Evolutionary conservation across 2,888 invertebrate species (phyloP).

Genomic region (Coecobrya sp.): DNA sequence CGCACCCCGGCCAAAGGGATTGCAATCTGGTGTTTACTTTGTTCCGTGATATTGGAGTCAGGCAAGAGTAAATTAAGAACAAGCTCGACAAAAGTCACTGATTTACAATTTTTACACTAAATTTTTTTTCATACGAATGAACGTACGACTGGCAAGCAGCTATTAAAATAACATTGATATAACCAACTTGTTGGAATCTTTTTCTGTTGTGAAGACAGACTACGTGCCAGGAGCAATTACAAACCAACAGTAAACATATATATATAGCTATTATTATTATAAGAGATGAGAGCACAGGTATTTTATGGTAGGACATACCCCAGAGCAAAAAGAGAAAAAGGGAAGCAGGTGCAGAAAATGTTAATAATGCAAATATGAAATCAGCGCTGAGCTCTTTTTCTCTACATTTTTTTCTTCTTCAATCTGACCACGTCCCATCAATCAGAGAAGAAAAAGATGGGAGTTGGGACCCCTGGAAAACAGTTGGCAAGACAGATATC

Average conservation of each 20-base stretch:
- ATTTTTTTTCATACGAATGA: slow-evolving; percentile 1
- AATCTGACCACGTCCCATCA: slow-evolving; percentile 80
- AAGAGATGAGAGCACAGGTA: slow-evolving; percentile 8
- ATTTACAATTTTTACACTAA: slow-evolving; percentile 74
- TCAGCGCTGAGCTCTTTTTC: slow-evolving; percentile 74
- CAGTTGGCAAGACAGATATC: slow-evolving; percentile 70
- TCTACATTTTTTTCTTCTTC: slow-evolving; percentile 47
- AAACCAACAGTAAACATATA: slow-evolving; percentile 34
- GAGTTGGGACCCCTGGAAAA: slow-evolving; percentile 63
- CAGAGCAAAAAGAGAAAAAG: slow-evolving; percentile 43
- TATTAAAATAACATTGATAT: neutral
- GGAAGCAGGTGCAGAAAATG: slow-evolving; percentile 80
- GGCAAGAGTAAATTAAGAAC: slow-evolving; percentile 68
- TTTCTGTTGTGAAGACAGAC: slow-evolving; percentile 23
- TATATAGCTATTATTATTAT: no score
- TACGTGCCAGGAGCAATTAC: slow-evolving; percentile 76
- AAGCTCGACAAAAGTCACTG: slow-evolving; percentile 73
- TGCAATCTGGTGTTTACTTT: slow-evolving; percentile 59
- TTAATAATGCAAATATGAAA: slow-evolving; percentile 82
- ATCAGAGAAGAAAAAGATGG: no score
- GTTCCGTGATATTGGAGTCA: slow-evolving; percentile 7
- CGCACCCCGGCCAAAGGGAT: slow-evolving; percentile 71
- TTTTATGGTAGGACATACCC: slow-evolving; percentile 41
- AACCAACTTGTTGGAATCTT: slow-evolving; percentile 6
- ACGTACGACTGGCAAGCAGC: slow-evolving; percentile 47